Percentiles rank a stretch among this genome's conserved stretches.
These are phyloP conservation scores for Malacoraja senta DNA, from an alignment of 2,797 vertebrate genomes.

Conservation along the genomic window DNA sequence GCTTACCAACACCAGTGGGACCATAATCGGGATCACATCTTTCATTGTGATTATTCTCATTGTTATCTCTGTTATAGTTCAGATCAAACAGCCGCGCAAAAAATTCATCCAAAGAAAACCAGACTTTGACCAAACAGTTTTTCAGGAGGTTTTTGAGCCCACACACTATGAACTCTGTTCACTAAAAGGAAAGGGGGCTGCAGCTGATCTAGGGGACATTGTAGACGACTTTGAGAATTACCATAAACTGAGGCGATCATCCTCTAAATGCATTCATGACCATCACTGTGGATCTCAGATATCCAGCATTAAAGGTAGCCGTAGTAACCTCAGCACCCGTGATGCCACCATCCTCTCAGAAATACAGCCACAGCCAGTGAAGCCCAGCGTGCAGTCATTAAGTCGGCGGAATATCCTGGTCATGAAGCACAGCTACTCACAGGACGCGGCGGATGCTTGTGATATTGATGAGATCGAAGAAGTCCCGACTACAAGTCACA, in stretches of 20 bases:
- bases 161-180: constrained; percentile 96
- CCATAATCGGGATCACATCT: constrained; percentile 90
- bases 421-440: constrained; percentile 98
- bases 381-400: constrained; percentile 68
- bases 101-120: constrained; percentile 87
- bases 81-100: constrained; percentile 97
- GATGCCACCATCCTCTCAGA: constrained; percentile 79
- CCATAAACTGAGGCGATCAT: constrained; percentile 85
- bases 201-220: constrained; percentile 83
- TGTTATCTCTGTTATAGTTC: constrained; percentile 86
- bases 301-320: constrained; percentile 74
- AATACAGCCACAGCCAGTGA: constrained; percentile 73
- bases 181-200: constrained; percentile 73
- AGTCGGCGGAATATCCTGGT: constrained; percentile 91
- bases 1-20: constrained; percentile 93
- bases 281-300: constrained; percentile 92
- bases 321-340: constrained; percentile 80
- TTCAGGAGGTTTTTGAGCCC: constrained; percentile 96
- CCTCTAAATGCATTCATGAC: constrained; percentile 90
- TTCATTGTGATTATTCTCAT: constrained; percentile 93
- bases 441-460: constrained; percentile 81
- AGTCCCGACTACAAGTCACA: constrained; percentile 94
- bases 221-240: constrained; percentile 91
- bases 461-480: constrained; percentile 95
- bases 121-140: constrained; percentile 94